phyloP scores from a whole-genome alignment of 2,113 vertebrate species.

The Telmatochromis brachygnathus region DNA sequence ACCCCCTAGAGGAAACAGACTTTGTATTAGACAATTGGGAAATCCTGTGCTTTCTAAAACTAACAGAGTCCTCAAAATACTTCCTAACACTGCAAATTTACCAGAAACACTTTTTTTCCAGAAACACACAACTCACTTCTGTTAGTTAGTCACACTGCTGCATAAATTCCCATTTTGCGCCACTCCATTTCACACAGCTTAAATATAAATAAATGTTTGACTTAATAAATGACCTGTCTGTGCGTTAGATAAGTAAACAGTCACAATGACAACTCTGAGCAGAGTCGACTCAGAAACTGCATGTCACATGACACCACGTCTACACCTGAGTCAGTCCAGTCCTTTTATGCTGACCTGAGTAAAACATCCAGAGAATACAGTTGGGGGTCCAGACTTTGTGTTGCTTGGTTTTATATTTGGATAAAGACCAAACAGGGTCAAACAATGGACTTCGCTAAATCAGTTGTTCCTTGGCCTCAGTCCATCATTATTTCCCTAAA shows the following conservation, averaged over 20 bases:
- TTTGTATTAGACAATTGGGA: not conserved
- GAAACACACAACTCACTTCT: not conserved
- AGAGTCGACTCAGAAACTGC: not conserved
- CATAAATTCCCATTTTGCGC: not conserved
- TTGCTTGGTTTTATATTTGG: not conserved
- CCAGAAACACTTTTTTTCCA: not conserved
- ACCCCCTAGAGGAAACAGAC: constrained; percentile 67
- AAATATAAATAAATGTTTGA: not conserved
- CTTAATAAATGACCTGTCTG: not conserved
- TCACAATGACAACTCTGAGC: not conserved
- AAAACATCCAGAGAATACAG: not conserved
- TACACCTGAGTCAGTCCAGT: not conserved
- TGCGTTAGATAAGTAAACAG: not conserved
- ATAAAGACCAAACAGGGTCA: not conserved
- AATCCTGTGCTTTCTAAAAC: not conserved
- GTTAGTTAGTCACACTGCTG: not conserved
- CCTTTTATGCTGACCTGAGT: not conserved
- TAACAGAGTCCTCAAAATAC: not conserved
- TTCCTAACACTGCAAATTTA: not conserved
- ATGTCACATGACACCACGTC: not conserved
- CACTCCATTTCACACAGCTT: not conserved
- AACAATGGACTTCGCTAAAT: not conserved
- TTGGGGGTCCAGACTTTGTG: not conserved
- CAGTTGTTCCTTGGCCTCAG: not conserved
- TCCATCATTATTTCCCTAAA: not conserved